Percentiles rank a stretch among this genome's conserved stretches.
These are phyloP conservation scores for Diorhabda carinulata DNA, from an alignment of 1,140 invertebrate genomes.

Conservation along the genomic window DNA sequence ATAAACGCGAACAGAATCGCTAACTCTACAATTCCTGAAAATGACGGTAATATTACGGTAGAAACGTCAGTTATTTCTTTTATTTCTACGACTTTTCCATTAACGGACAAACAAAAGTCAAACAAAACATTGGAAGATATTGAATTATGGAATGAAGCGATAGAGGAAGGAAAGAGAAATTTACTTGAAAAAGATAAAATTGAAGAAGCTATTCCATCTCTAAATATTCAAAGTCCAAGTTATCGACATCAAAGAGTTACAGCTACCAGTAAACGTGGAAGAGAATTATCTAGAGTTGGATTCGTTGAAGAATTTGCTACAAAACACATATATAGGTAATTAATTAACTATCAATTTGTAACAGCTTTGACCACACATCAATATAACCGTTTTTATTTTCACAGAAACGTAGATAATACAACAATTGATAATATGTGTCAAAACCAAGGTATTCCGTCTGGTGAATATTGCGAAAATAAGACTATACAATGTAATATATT, in stretches of 20 bases:
- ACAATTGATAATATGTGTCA: constrained; percentile 5
- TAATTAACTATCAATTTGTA: constrained; percentile 8
- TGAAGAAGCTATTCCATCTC: constrained; percentile 50
- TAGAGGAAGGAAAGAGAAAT: constrained; percentile 55
- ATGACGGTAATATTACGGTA: constrained; percentile 6
- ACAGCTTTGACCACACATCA: neutral
- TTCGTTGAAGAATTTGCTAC: constrained; percentile 65
- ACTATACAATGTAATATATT: constrained; percentile 22
- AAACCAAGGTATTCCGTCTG: neutral
- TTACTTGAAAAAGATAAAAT: constrained; percentile 53
- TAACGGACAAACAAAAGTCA: constrained; percentile 24
- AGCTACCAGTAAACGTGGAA: constrained; percentile 56
- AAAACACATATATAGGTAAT: constrained; percentile 49
- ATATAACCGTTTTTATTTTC: neutral
- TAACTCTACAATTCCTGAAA: constrained; percentile 18
- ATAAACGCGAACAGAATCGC: constrained; percentile 42
- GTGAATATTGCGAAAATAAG: constrained; percentile 9
- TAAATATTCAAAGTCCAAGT: constrained; percentile 58
- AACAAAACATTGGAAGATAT: constrained; percentile 26
- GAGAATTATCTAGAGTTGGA: constrained; percentile 58
- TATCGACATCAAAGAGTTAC: constrained; percentile 65
- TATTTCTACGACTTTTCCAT: constrained; percentile 20
- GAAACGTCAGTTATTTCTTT: neutral
- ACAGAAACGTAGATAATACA: neutral
- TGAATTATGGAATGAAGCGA: constrained; percentile 47